These are phyloP conservation scores for Chalcis sispes DNA, from an alignment of 2,888 invertebrate species.

Conservation along the genomic window DNA sequence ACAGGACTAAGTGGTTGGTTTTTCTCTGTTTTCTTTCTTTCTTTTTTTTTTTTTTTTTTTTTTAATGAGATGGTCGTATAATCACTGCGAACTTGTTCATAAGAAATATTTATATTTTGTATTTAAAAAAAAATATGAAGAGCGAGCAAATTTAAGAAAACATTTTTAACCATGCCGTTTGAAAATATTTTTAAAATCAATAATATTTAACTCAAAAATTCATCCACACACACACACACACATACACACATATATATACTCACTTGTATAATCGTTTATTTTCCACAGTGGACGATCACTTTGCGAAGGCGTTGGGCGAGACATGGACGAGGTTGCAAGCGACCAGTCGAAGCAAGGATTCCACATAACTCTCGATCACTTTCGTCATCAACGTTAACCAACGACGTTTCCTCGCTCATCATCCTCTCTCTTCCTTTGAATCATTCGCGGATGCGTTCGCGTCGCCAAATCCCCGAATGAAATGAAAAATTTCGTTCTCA, in stretches of 20 bases:
- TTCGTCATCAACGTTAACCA: neutral
- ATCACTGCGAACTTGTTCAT: too few species aligned
- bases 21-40: neutral
- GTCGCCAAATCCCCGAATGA: neutral
- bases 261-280: too few species aligned
- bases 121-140: too few species aligned
- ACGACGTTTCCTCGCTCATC: neutral
- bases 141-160: too few species aligned
- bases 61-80: neutral
- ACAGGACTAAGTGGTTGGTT: constrained; percentile 72
- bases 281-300: constrained; percentile 72
- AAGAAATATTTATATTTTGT: too few species aligned
- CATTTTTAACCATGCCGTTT: too few species aligned
- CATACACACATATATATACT: too few species aligned
- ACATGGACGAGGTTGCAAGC: constrained; percentile 75
- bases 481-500: too few species aligned
- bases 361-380: constrained; percentile 70
- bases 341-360: constrained; percentile 70
- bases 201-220: too few species aligned
- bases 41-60: neutral
- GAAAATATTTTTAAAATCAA: too few species aligned
- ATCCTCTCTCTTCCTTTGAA: neutral
- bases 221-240: too few species aligned
- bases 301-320: constrained; percentile 74
- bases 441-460: neutral